Evolutionary conservation across 2,888 invertebrate species (phyloP).

Genomic region (Cheilosia scutellata): DNA sequence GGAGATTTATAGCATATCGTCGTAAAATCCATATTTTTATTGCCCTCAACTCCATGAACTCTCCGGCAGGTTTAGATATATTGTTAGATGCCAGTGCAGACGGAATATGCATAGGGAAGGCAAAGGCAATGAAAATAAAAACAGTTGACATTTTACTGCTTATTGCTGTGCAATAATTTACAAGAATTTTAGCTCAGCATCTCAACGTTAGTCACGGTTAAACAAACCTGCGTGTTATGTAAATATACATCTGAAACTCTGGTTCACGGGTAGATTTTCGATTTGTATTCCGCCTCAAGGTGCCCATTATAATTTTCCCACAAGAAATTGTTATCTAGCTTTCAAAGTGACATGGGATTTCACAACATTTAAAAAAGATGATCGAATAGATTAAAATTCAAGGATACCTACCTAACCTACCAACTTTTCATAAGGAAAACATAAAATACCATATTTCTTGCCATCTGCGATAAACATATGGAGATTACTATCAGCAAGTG

Average conservation of each 20-base stretch:
- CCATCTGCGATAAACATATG: slow-evolving; percentile 61
- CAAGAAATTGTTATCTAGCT: slow-evolving; percentile 46
- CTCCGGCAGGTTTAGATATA: slow-evolving; percentile 26
- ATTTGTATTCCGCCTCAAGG: slow-evolving; percentile 64
- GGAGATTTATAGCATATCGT: slow-evolving; percentile 34
- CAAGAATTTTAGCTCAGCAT: slow-evolving; percentile 41
- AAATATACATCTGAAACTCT: not conserved
- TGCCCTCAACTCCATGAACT: slow-evolving; percentile 45
- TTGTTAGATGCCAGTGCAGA: slow-evolving; percentile 27
- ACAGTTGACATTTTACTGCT: slow-evolving; percentile 68
- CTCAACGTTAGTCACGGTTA: not conserved
- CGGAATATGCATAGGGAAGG: slow-evolving; percentile 46
- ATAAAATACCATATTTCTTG: slow-evolving; percentile 52
- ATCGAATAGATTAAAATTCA: slow-evolving; percentile 43
- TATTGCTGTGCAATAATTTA: slow-evolving; percentile 68
- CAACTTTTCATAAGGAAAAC: slow-evolving; percentile 4
- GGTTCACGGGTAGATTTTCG: slow-evolving; percentile 43
- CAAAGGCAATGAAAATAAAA: slow-evolving; percentile 64
- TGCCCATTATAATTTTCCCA: slow-evolving; percentile 50
- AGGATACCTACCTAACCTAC: slow-evolving; percentile 7
- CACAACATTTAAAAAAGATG: slow-evolving; percentile 16
- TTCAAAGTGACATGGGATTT: slow-evolving; percentile 43
- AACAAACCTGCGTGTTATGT: slow-evolving; percentile 6
- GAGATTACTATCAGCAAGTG: slow-evolving; percentile 66
- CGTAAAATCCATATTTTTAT: slow-evolving; percentile 56